A percentile compares a stretch with the other conserved stretches of the same genome.
These are phyloP conservation scores for Puntigrus tetrazona DNA, from an alignment of 2,113 vertebrate species.

Conservation along the genomic window DNA sequence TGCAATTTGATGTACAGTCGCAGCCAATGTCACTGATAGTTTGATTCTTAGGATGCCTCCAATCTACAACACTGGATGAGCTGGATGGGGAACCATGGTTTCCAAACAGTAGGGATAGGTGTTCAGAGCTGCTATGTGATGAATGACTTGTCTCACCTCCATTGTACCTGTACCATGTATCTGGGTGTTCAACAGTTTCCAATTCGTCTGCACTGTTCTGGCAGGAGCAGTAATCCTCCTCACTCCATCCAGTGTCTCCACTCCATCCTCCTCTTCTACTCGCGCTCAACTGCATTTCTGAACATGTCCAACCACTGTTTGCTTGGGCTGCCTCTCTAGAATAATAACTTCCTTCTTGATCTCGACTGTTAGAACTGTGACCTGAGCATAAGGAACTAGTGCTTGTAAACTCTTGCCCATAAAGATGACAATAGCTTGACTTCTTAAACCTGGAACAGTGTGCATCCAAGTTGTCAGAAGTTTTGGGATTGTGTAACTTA, in stretches of 20 bases:
- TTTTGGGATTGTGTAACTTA: slow-evolving; percentile 44
- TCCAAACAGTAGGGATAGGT: slow-evolving; percentile 74
- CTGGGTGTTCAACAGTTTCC: slow-evolving; percentile 37
- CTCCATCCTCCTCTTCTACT: slow-evolving; percentile 61
- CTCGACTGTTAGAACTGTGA: slow-evolving; percentile 63
- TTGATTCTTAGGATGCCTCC: slow-evolving; percentile 54
- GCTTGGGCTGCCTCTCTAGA: slow-evolving; percentile 49
- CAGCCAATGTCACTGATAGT: slow-evolving; percentile 59
- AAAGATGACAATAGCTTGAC: slow-evolving; percentile 49
- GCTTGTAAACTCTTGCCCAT: slow-evolving; percentile 65
- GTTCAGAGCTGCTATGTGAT: slow-evolving; percentile 74
- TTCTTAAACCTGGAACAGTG: slow-evolving; percentile 30
- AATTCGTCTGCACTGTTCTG: slow-evolving; percentile 64
- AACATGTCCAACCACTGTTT: slow-evolving; percentile 57
- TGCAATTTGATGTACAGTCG: slow-evolving; percentile 68
- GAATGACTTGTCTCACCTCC: slow-evolving; percentile 71
- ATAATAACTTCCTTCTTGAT: slow-evolving; percentile 47
- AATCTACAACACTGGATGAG: slow-evolving; percentile 64
- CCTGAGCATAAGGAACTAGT: slow-evolving; percentile 70
- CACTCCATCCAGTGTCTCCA: slow-evolving; percentile 67
- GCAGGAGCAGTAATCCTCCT: slow-evolving; percentile 69
- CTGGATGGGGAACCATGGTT: slow-evolving; percentile 65
- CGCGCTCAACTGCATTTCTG: slow-evolving; percentile 60
- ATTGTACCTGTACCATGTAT: slow-evolving; percentile 62
- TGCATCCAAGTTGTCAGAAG: slow-evolving; percentile 49